Evolutionary conservation across 2,113 vertebrate species (phyloP).

Genomic region (Ochotona princeps): DNA sequence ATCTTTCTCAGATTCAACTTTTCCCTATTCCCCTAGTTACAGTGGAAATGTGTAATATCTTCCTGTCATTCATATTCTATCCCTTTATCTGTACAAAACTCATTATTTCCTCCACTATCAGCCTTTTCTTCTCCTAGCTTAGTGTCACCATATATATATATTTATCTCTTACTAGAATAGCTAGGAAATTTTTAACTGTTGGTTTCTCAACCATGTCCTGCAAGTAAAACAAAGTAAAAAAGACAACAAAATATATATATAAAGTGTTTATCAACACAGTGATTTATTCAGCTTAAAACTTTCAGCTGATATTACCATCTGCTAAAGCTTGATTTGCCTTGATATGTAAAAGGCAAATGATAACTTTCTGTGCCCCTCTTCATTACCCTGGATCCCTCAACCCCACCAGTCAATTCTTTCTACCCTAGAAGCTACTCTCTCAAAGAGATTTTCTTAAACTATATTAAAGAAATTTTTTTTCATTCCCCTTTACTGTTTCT

Average conservation of each 20-base stretch:
- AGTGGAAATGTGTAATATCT: conserved; percentile 54
- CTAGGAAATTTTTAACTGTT: conserved; percentile 51
- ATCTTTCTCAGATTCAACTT: conserved; percentile 60
- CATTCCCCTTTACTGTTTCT: neutral
- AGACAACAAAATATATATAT: neutral
- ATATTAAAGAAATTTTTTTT: neutral
- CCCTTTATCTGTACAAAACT: conserved; percentile 71
- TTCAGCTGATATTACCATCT: neutral
- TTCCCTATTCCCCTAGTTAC: conserved; percentile 28
- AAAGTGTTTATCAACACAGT: conserved; percentile 2
- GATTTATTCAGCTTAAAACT: conserved; percentile 12
- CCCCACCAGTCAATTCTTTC: neutral
- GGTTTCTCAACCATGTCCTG: neutral
- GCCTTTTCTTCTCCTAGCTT: conserved; percentile 43
- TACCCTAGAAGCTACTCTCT: neutral
- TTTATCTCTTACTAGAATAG: conserved; percentile 45
- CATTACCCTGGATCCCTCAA: neutral
- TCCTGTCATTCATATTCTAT: conserved; percentile 51
- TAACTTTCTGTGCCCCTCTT: neutral
- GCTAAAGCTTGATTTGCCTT: neutral
- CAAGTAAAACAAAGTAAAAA: conserved; percentile 54
- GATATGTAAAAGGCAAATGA: neutral
- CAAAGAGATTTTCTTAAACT: neutral
- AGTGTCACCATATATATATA: conserved; percentile 43
- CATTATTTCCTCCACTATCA: conserved; percentile 66